phyloP scores from a whole-genome alignment of 1,140 invertebrate genomes.

The Spodoptera frugiperda region DNA sequence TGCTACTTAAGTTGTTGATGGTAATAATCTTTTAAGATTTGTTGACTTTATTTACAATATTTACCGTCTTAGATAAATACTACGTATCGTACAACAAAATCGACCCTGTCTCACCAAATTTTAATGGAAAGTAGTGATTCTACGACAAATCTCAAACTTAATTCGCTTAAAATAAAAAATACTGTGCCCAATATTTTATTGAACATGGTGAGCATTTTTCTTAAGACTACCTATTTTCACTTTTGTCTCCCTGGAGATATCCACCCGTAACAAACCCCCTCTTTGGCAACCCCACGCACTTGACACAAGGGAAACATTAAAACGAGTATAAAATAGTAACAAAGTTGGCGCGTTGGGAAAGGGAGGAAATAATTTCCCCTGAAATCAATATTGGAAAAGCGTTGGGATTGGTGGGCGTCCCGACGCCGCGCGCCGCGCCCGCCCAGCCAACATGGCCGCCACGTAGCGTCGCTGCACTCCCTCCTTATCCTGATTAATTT shows the following conservation, averaged over 20 bases:
- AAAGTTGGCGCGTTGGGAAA: conserved; percentile 28
- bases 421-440: conserved; percentile 71
- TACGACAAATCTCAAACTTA: too few relatives aligned
- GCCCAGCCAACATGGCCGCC: conserved; percentile 74
- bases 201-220: too few relatives aligned
- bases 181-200: too few relatives aligned
- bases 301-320: conserved; percentile 3
- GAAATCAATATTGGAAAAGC: conserved; percentile 76
- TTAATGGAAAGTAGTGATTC: too few relatives aligned
- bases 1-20: too few relatives aligned
- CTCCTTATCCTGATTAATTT: conserved; percentile 30
- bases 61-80: too few relatives aligned
- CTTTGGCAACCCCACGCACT: not conserved
- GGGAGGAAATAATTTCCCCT: conserved; percentile 57
- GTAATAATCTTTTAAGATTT: too few relatives aligned
- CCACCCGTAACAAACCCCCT: not conserved
- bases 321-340: conserved; percentile 17
- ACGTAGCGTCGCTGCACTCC: conserved; percentile 44
- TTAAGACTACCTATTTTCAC: too few relatives aligned
- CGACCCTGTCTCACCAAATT: too few relatives aligned
- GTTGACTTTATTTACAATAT: too few relatives aligned
- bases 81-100: too few relatives aligned
- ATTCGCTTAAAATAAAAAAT: too few relatives aligned
- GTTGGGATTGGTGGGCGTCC: conserved; percentile 70
- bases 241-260: not conserved